Conservation (phyloP, 2,888 invertebrate species). For the Meta bourneti region DNA sequence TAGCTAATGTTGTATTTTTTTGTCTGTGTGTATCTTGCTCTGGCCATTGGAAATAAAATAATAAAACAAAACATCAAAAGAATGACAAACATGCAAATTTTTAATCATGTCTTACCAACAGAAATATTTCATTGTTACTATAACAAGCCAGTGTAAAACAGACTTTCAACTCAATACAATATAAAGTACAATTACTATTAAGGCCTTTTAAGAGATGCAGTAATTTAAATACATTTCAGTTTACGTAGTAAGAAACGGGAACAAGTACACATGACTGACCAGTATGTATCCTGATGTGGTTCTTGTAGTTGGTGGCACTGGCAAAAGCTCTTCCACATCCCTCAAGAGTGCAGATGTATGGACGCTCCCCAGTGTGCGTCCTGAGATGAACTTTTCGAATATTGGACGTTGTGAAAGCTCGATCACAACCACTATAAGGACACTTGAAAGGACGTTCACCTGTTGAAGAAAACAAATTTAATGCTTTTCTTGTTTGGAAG, state of each 20-base stretch:
- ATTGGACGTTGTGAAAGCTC: conserved; percentile 86
- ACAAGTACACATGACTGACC: conserved; percentile 80
- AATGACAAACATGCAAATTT: too few species aligned
- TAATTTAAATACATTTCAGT: background rate
- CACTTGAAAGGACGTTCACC: conserved; percentile 82
- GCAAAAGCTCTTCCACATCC: conserved; percentile 86
- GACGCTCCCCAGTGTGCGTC: conserved; percentile 86
- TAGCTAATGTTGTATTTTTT: too few species aligned
- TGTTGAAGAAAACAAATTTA: conserved; percentile 70
- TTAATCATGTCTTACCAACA: too few species aligned
- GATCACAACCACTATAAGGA: conserved; percentile 84
- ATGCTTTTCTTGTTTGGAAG: background rate
- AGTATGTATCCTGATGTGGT: conserved; percentile 86
- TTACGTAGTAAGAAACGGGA: background rate
- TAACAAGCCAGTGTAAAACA: too few species aligned
- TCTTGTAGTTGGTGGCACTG: conserved; percentile 86
- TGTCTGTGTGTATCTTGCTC: too few species aligned
- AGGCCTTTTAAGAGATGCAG: too few species aligned
- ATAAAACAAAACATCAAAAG: too few species aligned
- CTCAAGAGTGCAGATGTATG: conserved; percentile 84
- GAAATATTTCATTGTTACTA: too few species aligned
- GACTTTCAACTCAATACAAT: too few species aligned
- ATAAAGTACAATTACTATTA: too few species aligned
- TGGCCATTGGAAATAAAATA: too few species aligned
- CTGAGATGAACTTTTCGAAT: conserved; percentile 86